Evolutionary conservation across 2,797 vertebrate genomes (phyloP).

Genomic region (Steatocranus sp.): DNA sequence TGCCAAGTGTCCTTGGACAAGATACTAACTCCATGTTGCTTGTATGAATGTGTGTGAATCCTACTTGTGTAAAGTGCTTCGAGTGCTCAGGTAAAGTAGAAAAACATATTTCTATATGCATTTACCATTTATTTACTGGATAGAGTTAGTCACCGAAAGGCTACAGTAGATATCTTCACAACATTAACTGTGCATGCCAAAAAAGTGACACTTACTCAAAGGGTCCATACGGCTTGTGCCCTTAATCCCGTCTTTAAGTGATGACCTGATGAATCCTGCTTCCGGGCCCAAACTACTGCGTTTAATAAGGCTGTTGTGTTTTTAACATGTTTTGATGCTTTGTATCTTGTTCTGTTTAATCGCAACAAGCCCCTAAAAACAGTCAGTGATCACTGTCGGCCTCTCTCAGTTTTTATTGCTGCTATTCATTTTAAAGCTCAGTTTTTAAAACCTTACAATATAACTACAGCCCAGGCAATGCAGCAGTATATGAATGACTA

Average conservation of each 20-base stretch:
- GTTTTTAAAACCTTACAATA: background rate
- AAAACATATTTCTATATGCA: background rate
- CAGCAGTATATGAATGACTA: background rate
- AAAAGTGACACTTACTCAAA: background rate
- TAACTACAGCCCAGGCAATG: background rate
- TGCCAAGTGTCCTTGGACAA: background rate
- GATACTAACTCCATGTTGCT: background rate
- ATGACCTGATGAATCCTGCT: background rate
- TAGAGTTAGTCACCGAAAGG: background rate
- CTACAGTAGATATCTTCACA: background rate
- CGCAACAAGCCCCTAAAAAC: background rate
- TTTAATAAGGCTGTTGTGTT: background rate
- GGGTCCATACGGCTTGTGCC: fast-evolving
- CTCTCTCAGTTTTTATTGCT: background rate
- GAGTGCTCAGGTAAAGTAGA: background rate
- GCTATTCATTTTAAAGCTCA: background rate
- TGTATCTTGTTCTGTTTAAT: background rate
- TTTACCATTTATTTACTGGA: fast-evolving
- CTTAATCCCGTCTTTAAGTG: background rate
- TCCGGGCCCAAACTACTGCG: background rate
- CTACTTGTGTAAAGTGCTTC: background rate
- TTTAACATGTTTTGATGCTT: background rate
- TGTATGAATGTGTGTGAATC: background rate
- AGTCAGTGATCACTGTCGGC: background rate
- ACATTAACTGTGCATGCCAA: fast-evolving